phyloP scores from a whole-genome alignment of 53 echinoderm and acorn worm species.

The Holothuria leucospilota region DNA sequence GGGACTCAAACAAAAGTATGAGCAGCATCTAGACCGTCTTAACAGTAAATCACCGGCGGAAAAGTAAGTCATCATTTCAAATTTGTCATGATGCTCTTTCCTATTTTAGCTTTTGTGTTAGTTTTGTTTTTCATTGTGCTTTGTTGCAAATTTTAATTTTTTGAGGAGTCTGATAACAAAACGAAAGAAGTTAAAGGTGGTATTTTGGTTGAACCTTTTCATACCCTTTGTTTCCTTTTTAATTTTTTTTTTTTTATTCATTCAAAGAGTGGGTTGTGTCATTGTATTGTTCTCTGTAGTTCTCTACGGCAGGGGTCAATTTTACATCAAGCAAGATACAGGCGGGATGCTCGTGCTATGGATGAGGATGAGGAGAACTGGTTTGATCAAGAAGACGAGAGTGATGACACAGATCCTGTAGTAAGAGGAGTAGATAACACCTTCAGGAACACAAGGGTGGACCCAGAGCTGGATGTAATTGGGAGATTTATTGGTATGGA shows the following conservation, averaged over 20 bases:
- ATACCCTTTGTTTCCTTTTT: too few relatives aligned
- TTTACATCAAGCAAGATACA: slow-evolving; percentile 82
- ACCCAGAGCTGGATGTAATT: slow-evolving; percentile 81
- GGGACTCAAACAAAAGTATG: slow-evolving; percentile 94
- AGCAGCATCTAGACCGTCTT: slow-evolving; percentile 87
- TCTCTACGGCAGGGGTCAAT: slow-evolving; percentile 77
- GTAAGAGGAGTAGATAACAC: slow-evolving; percentile 72
- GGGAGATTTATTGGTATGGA: slow-evolving; percentile 89
- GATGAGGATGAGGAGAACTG: slow-evolving; percentile 97
- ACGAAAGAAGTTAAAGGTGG: too few relatives aligned
- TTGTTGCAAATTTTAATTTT: too few relatives aligned
- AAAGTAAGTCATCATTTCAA: slow-evolving; percentile 69
- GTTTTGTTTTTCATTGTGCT: too few relatives aligned
- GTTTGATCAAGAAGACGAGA: slow-evolving; percentile 96
- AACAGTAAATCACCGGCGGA: slow-evolving; percentile 92
- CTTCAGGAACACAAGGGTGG: slow-evolving; percentile 82
- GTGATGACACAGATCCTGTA: slow-evolving; percentile 72
- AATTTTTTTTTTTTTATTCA: too few relatives aligned
- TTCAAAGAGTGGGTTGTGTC: too few relatives aligned
- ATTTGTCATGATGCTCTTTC: not conserved
- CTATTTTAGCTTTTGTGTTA: not conserved
- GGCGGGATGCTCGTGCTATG: slow-evolving; percentile 85
- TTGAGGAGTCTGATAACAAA: too few relatives aligned
- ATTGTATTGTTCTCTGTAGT: not conserved
- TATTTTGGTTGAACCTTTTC: too few relatives aligned